phyloP scores from a whole-genome alignment of 2,888 invertebrate species.

The Agapostemon virescens region DNA sequence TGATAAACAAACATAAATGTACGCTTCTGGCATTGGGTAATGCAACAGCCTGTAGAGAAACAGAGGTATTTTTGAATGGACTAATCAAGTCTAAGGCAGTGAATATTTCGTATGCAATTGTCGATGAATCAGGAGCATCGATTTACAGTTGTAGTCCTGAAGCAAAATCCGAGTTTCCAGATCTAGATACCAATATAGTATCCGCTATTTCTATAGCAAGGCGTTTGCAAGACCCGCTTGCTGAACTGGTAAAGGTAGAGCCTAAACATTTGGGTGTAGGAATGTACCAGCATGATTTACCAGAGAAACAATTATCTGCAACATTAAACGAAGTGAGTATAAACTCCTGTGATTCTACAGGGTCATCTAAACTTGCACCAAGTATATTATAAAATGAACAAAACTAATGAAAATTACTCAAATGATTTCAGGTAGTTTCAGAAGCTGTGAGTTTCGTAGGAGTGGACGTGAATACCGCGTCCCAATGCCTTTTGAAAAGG shows the following conservation, averaged over 20 bases:
- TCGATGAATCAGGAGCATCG: conserved; percentile 95
- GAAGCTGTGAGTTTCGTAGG: conserved; percentile 97
- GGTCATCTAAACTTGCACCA: background rate
- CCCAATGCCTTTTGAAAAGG: conserved; percentile 89
- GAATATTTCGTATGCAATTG: conserved; percentile 88
- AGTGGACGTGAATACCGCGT: conserved; percentile 94
- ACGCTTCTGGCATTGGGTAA: conserved; percentile 94
- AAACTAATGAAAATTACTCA: conserved; percentile 2
- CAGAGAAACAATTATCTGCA: conserved; percentile 87
- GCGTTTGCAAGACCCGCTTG: conserved; percentile 93
- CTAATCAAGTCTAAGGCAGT: conserved; percentile 83
- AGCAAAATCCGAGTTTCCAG: conserved; percentile 91
- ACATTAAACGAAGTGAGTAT: conserved; percentile 85
- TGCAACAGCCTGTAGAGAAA: conserved; percentile 94
- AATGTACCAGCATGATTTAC: conserved; percentile 96
- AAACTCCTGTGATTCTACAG: background rate
- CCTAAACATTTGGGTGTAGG: conserved; percentile 96
- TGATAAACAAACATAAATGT: conserved; percentile 85
- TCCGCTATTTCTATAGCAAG: conserved; percentile 90
- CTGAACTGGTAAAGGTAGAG: conserved; percentile 95
- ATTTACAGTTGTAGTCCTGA: conserved; percentile 94
- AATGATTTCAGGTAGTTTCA: conserved; percentile 83
- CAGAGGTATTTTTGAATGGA: conserved; percentile 87
- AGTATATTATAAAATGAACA: background rate
- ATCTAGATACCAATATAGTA: conserved; percentile 91